Percentiles rank a stretch among this genome's conserved stretches.
Evolutionary conservation across 2,888 invertebrate species (phyloP).

Genomic region (Psococerastis gibbosa): DNA sequence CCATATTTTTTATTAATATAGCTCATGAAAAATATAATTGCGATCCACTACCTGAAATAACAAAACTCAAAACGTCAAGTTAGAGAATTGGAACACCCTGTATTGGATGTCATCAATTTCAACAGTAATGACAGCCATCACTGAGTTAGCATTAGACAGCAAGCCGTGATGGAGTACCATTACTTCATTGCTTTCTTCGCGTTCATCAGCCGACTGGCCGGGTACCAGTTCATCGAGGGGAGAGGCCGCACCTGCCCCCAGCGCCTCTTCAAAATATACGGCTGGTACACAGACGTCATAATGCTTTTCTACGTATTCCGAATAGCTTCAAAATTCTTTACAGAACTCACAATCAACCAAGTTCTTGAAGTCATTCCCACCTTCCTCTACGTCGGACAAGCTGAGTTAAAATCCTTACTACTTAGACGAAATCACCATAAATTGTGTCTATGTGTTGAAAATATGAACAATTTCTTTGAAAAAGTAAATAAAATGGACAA

Average conservation of each 20-base stretch:
- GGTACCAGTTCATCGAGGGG: neutral
- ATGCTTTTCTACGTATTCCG: slow-evolving; percentile 1
- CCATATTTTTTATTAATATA: no score
- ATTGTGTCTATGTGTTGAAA: neutral
- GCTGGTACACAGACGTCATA: neutral
- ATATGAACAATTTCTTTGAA: neutral
- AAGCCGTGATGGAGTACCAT: neutral
- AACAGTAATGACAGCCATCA: no score
- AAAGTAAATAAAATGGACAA: neutral
- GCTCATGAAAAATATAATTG: no score
- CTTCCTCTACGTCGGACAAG: slow-evolving; percentile 4
- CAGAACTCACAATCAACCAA: neutral
- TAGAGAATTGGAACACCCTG: no score
- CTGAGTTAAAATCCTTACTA: neutral
- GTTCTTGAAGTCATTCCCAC: slow-evolving; percentile 4
- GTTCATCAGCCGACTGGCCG: neutral
- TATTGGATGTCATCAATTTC: no score
- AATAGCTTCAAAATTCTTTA: neutral
- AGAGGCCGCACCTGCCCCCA: neutral
- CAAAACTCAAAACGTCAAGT: no score
- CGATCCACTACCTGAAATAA: no score
- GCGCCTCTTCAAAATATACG: neutral
- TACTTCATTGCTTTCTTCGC: neutral
- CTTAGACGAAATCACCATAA: neutral
- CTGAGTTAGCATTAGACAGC: no score